A percentile compares a stretch with the other conserved stretches of the same genome.
phyloP scores from a whole-genome alignment of 1,140 invertebrate genomes.

The Heliothis subflexa region DNA sequence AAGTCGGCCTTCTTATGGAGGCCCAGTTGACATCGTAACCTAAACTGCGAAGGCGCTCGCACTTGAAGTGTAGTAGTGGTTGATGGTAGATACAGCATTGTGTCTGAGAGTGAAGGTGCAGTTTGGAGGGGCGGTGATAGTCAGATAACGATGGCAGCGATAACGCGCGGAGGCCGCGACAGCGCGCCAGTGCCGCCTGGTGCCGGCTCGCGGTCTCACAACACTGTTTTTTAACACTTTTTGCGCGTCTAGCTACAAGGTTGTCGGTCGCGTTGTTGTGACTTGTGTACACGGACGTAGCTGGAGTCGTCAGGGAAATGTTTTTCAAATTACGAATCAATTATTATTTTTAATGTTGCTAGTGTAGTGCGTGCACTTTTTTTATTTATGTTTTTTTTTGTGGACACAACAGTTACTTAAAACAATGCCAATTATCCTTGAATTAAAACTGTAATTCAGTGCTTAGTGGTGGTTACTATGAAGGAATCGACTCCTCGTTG shows the following conservation, averaged over 20 bases:
- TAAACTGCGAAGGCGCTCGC: background rate
- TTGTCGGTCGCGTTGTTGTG: constrained; percentile 35
- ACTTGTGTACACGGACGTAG: constrained; percentile 35
- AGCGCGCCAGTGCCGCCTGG: constrained; percentile 13
- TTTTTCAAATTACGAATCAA: constrained; percentile 9
- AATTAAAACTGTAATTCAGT: constrained; percentile 27
- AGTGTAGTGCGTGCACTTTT: background rate
- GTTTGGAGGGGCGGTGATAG: constrained; percentile 65
- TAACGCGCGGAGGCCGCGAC: constrained; percentile 59
- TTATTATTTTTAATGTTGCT: background rate
- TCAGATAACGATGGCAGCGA: constrained; percentile 75
- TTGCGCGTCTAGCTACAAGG: constrained; percentile 41
- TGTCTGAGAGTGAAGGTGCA: constrained; percentile 55
- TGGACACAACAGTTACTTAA: constrained; percentile 29
- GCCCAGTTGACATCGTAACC: background rate
- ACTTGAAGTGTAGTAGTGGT: constrained; percentile 28
- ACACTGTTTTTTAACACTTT: constrained; percentile 35
- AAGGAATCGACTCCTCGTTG: constrained; percentile 81
- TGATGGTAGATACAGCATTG: constrained; percentile 55
- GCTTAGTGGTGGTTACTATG: constrained; percentile 65
- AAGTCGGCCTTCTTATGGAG: background rate
- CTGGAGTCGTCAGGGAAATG: constrained; percentile 2
- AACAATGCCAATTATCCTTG: constrained; percentile 35
- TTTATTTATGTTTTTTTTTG: constrained; percentile 2
- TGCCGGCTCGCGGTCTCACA: constrained; percentile 19